phyloP scores from a whole-genome alignment of 2,113 vertebrate species.

The Ciconia maguari region DNA sequence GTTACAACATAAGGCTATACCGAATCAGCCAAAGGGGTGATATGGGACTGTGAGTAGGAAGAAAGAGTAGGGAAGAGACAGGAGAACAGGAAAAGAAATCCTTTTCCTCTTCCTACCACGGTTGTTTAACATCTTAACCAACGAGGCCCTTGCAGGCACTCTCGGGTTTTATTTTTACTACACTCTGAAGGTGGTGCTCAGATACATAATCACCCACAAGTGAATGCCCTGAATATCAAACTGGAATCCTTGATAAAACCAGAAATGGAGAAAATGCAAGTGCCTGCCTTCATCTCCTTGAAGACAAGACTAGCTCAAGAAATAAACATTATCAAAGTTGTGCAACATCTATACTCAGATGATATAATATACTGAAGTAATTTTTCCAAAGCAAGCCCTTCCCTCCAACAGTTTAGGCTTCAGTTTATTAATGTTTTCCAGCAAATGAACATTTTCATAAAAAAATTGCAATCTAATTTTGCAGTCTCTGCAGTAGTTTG shows the following conservation, averaged over 20 bases:
- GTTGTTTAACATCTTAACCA: background rate
- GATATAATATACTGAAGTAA: background rate
- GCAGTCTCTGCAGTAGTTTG: background rate
- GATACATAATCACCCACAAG: background rate
- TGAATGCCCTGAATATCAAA: background rate
- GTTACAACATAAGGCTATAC: background rate
- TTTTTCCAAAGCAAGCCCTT: background rate
- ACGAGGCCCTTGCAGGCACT: accelerated
- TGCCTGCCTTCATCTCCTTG: background rate
- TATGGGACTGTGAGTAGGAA: background rate
- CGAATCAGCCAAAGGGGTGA: background rate
- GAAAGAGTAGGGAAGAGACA: background rate
- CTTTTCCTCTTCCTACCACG: background rate
- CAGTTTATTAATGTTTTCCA: background rate
- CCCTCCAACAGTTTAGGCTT: background rate
- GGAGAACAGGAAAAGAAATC: background rate
- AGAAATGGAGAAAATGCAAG: background rate
- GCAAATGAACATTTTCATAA: background rate
- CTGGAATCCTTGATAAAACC: background rate
- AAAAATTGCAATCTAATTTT: background rate
- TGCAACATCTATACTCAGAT: background rate
- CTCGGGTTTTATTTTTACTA: background rate
- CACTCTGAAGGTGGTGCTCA: background rate
- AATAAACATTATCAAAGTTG: background rate
- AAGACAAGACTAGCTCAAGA: background rate